Evolutionary conservation across 23 tunicate genomes (phyloP).

Genomic region (Botrylloides violaceus): DNA sequence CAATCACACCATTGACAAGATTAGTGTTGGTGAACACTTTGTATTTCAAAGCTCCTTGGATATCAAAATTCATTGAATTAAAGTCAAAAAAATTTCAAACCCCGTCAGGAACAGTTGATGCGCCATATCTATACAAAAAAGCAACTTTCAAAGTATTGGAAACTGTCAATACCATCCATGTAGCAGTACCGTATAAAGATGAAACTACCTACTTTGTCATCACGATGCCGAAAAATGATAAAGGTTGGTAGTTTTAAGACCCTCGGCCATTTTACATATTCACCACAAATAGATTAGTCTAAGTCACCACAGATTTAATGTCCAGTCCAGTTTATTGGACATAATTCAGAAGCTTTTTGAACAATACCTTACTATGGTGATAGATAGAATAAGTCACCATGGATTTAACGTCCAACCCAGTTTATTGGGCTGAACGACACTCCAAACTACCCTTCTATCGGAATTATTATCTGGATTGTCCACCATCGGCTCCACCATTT

Average conservation of each 20-base stretch:
- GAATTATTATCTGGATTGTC: too few relatives aligned
- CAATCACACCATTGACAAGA: conserved; percentile 27
- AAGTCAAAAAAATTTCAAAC: not conserved
- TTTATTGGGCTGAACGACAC: too few relatives aligned
- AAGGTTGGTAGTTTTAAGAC: conserved; percentile 5
- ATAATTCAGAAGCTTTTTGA: too few relatives aligned
- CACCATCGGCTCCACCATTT: too few relatives aligned
- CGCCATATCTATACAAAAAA: not conserved
- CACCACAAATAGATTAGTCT: too few relatives aligned
- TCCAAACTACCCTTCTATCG: too few relatives aligned
- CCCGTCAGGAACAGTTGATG: conserved; percentile 2
- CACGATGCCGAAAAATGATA: conserved; percentile 1
- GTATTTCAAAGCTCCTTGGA: conserved; percentile 62
- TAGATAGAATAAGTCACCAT: too few relatives aligned
- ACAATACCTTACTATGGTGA: too few relatives aligned
- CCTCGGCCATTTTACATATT: too few relatives aligned
- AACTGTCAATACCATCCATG: not conserved
- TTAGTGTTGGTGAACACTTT: conserved; percentile 48
- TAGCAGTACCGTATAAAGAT: conserved; percentile 36
- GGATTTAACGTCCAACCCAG: too few relatives aligned
- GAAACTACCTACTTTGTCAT: conserved; percentile 15
- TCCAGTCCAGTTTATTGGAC: too few relatives aligned
- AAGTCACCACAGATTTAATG: too few relatives aligned
- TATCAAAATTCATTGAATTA: conserved; percentile 13
- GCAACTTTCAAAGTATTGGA: not conserved